Base-by-base conservation (phyloP, 2,113 vertebrate genomes). In the Salvator merianae region DNA sequence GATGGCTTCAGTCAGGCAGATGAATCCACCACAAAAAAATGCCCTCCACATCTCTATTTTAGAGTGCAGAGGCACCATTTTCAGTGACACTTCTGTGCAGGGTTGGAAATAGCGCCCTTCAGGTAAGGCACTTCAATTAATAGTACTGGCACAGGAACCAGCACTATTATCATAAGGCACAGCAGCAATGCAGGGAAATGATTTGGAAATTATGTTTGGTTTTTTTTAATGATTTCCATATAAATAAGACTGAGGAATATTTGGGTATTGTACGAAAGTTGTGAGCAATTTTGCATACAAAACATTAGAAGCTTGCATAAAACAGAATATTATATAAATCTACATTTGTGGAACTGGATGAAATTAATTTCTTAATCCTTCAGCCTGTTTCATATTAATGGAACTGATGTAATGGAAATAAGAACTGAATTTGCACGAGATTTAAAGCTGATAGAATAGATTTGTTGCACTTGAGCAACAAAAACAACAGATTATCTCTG, bases 281-380 rank as follows among this genome's bases (percentile, higher is more conserved):
- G n/a, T 84, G 84, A 68, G 53, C 76, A 90, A 89, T 87, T 86
- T 90, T 86, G 4, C 0, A 7, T 74, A 38, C 77, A 79, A 86
- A 81, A 73, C 86, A 84, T 65, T 80, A 77, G 68, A 50, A 85
- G 59, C 30, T 88, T 78, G 28, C 55, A 85, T 74, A 81, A 38
- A 50, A 81, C 9, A 62, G 30, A 34, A 87, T 72, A 36, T 77
- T 83, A 53, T 13, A 59, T 9, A 69, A 84, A 47, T 89, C 88
- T 86, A 72, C 86, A 75, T 34, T 86, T 59, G 59, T 84, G 50
- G 81, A 89, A 50, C 83, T 5, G 86, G 50, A 87, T 91, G 81
- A 91, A 84, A 80, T 80, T 38, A 84, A 34, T 92, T 73, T 86
- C 79, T 62, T 89, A 91, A 85, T 90, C 84, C 82, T 92, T 74